Evolutionary conservation across 1,140 invertebrate species (phyloP).

Genomic region (Polypedilum vanderplanki): DNA sequence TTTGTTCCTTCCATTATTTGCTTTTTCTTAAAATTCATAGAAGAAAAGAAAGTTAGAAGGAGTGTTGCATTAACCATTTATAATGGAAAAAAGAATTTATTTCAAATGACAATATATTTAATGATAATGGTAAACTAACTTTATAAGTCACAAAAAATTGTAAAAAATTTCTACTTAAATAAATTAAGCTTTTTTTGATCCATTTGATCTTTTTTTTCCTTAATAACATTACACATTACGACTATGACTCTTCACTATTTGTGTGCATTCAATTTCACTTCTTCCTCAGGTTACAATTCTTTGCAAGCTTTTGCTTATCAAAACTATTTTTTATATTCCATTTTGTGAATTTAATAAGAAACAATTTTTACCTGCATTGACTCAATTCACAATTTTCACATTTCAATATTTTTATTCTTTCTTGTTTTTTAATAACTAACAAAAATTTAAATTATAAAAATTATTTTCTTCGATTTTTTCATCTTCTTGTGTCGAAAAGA

Average conservation of each 20-base stretch:
- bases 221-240: background rate
- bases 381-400: slow-evolving; percentile 18
- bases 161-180: background rate
- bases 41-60: too few species aligned
- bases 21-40: too few species aligned
- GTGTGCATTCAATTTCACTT: background rate
- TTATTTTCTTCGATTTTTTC: background rate
- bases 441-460: background rate
- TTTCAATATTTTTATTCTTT: background rate
- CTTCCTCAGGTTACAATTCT: background rate
- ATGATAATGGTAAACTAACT: background rate
- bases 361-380: slow-evolving; percentile 11
- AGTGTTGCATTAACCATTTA: background rate
- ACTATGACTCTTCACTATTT: background rate
- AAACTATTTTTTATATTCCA: background rate
- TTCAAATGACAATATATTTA: background rate
- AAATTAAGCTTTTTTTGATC: background rate
- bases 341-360: too few species aligned
- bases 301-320: background rate
- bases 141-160: background rate
- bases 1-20: too few species aligned
- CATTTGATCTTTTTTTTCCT: background rate
- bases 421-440: background rate
- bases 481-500: background rate
- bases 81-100: background rate